phyloP scores from a whole-genome alignment of 2,888 invertebrate species.

The Ceratothoa steindachneri region DNA sequence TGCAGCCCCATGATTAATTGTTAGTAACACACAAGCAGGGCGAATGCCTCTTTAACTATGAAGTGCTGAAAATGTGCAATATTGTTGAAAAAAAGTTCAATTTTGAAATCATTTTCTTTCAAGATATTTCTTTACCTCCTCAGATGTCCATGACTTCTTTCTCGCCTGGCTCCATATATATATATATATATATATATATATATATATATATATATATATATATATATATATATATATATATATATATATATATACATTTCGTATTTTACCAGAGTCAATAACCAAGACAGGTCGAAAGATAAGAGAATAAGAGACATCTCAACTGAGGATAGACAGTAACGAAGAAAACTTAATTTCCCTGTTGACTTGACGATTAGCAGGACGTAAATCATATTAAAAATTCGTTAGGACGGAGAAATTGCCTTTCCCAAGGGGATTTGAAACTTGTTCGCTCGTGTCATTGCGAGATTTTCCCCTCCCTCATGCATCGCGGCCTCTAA shows the following conservation, averaged over 20 bases:
- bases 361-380: conserved; percentile 1
- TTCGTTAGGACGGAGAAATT: conserved; percentile 3
- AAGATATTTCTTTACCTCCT: too few relatives aligned
- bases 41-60: too few relatives aligned
- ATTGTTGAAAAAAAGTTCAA: too few relatives aligned
- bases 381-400: conserved; percentile 7
- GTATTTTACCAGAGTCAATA: background rate
- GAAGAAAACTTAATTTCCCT: conserved; percentile 5
- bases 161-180: background rate
- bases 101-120: too few relatives aligned
- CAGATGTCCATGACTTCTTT: too few relatives aligned
- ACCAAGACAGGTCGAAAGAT: background rate
- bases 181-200: background rate
- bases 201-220: background rate
- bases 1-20: too few relatives aligned
- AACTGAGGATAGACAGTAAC: background rate
- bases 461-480: background rate
- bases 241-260: background rate
- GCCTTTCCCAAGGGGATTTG: background rate
- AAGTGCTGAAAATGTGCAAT: too few relatives aligned
- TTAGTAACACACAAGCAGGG: too few relatives aligned
- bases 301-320: background rate
- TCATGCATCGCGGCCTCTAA: conserved; percentile 10
- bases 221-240: background rate
- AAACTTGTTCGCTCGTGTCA: conserved; percentile 6